Conservation (phyloP, 2,113 vertebrate genomes). For the Saguinus imperator region DNA sequence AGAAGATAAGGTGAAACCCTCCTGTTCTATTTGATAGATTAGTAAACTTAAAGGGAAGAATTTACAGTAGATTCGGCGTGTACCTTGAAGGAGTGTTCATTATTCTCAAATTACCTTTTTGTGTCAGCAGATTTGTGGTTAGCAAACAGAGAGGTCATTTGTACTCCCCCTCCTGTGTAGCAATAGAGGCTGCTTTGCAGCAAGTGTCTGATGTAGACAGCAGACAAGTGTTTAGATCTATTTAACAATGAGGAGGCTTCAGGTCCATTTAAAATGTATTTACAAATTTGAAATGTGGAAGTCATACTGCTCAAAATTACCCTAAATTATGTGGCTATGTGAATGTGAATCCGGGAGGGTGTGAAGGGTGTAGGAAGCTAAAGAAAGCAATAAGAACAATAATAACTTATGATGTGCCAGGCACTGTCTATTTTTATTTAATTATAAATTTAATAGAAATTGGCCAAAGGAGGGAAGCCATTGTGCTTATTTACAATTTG, state of each 20-base stretch:
- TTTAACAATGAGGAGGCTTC: neutral
- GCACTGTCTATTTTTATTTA: neutral
- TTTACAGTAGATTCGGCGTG: conserved; percentile 79
- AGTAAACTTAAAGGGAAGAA: conserved; percentile 80
- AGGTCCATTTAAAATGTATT: neutral
- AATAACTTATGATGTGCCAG: neutral
- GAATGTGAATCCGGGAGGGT: neutral
- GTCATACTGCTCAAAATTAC: neutral
- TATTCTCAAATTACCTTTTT: conserved; percentile 70
- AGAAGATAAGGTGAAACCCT: conserved; percentile 82
- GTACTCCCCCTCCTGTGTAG: neutral
- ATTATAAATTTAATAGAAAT: conserved; percentile 21
- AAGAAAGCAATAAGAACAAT: neutral
- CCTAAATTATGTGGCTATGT: neutral
- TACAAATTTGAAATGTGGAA: neutral
- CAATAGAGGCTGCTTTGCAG: neutral
- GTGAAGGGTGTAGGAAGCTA: neutral
- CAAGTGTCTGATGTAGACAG: neutral
- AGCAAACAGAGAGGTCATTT: conserved; percentile 63
- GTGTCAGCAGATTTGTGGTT: conserved; percentile 78
- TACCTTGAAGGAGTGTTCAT: conserved; percentile 80
- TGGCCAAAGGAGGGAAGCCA: neutral
- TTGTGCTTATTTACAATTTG: neutral
- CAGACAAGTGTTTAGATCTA: neutral
- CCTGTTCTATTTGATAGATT: conserved; percentile 83